Percentiles rank a stretch among this genome's conserved stretches.
These are phyloP conservation scores for Odontesthes bonariensis DNA, from an alignment of 2,113 vertebrate species.

Conservation along the genomic window DNA sequence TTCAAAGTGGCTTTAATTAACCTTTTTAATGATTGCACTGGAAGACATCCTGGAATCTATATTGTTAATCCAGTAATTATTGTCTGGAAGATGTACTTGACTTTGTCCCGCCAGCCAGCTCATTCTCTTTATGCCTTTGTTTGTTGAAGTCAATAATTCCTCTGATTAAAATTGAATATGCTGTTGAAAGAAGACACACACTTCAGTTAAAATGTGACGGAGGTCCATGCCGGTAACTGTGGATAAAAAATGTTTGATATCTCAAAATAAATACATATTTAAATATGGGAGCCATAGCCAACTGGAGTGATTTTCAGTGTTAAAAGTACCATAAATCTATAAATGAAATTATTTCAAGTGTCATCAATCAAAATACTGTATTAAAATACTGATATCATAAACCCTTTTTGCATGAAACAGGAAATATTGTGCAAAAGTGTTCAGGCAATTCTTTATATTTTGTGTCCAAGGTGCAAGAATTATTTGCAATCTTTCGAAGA, in stretches of 20 bases:
- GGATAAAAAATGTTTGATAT: neutral
- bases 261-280: neutral
- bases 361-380: too few species aligned
- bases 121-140: constrained; percentile 62
- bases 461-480: too few species aligned
- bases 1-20: constrained; percentile 71
- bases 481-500: too few species aligned
- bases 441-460: too few species aligned
- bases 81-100: constrained; percentile 67
- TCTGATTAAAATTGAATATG: constrained; percentile 56
- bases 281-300: too few species aligned
- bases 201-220: constrained; percentile 5
- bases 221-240: constrained; percentile 3
- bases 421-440: too few species aligned
- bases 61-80: constrained; percentile 73
- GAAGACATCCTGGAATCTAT: constrained; percentile 52
- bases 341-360: too few species aligned
- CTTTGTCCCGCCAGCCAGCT: constrained; percentile 40
- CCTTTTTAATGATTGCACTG: constrained; percentile 69
- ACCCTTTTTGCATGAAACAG: too few species aligned
- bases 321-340: too few species aligned
- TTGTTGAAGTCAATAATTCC: constrained; percentile 57
- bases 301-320: too few species aligned
- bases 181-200: constrained; percentile 39
- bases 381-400: too few species aligned